These are phyloP conservation scores for Uria lomvia DNA, from an alignment of 2,113 vertebrate genomes.

Conservation along the genomic window DNA sequence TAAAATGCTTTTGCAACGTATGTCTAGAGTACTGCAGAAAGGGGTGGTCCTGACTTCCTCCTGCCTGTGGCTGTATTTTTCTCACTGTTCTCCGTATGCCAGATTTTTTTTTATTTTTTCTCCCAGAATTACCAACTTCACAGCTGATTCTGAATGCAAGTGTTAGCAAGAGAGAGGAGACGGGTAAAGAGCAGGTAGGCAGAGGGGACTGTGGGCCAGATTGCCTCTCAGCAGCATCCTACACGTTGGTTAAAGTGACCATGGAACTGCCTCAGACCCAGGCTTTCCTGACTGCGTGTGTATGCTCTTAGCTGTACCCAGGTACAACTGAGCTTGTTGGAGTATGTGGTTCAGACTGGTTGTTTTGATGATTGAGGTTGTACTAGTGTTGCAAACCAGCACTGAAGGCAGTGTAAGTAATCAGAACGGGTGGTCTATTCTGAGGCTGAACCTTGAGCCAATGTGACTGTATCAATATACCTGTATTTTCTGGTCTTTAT, in stretches of 20 bases:
- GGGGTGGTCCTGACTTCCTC: not conserved
- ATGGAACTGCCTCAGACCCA: not conserved
- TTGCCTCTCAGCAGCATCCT: not conserved
- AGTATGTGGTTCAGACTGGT: not conserved
- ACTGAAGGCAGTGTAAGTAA: not conserved
- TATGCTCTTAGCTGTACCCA: not conserved
- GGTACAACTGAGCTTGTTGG: not conserved
- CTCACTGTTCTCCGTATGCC: not conserved
- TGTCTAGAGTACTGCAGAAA: not conserved
- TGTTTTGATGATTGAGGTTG: not conserved
- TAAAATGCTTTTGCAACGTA: not conserved
- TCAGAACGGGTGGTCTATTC: not conserved
- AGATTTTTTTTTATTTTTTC: not conserved
- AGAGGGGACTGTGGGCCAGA: not conserved
- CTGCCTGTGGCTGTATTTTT: not conserved
- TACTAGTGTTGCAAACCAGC: not conserved
- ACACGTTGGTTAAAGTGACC: not conserved
- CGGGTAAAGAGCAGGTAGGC: not conserved
- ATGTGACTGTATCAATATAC: not conserved
- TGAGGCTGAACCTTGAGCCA: not conserved
- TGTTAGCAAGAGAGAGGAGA: not conserved
- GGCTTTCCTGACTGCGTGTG: not conserved
- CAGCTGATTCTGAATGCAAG: not conserved
- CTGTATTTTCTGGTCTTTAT: not conserved
- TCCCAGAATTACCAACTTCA: not conserved